Percentiles rank a stretch among this genome's conserved stretches.
Conservation (phyloP, 2,113 vertebrate genomes). For the Nestor notabilis region DNA sequence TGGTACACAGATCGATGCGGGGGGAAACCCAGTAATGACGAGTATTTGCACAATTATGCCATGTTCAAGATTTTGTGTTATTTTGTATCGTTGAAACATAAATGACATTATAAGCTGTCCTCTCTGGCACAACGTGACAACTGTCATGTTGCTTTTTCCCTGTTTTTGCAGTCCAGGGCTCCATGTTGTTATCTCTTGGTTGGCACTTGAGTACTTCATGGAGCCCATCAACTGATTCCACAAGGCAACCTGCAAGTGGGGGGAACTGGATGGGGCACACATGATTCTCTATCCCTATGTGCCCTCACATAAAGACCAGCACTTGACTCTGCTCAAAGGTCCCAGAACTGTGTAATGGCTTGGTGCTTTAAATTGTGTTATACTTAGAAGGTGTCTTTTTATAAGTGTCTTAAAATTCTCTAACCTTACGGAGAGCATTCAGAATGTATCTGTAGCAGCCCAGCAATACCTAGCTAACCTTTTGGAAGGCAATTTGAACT, state of each 20-base stretch:
- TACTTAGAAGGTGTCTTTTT: background rate
- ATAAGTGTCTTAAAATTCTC: background rate
- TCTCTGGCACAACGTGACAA: background rate
- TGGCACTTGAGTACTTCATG: background rate
- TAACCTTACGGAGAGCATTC: background rate
- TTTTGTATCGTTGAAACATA: background rate
- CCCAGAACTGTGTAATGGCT: background rate
- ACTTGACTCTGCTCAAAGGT: background rate
- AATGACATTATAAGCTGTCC: background rate
- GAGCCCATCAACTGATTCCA: background rate
- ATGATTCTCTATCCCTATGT: fast-evolving
- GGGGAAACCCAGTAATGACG: background rate
- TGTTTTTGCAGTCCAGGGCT: background rate
- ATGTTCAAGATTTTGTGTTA: background rate
- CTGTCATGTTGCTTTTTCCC: background rate
- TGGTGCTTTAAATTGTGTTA: background rate
- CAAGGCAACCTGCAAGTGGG: background rate
- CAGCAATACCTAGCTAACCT: background rate
- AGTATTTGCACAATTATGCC: background rate
- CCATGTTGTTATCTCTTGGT: background rate
- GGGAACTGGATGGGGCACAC: background rate
- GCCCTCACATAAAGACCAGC: background rate
- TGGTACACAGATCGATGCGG: background rate
- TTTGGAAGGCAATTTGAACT: background rate
- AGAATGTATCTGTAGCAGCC: background rate